Percentiles rank a stretch among this genome's conserved stretches.
Evolutionary conservation across 35 echinoderm and acorn worm species (phyloP).

Genomic region (Diadema setosum): DNA sequence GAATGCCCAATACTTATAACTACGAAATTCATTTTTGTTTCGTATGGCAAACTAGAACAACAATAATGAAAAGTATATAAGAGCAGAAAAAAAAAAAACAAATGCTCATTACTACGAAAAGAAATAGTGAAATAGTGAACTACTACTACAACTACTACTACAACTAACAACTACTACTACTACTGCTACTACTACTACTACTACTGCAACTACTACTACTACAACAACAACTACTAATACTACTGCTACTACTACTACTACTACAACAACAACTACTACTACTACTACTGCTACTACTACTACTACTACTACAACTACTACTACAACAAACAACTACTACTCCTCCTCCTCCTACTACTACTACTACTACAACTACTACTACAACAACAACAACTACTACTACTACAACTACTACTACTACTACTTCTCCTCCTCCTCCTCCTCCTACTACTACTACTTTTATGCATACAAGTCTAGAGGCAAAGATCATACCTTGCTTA

Average conservation of each 20-base stretch:
- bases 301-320: conserved; percentile 10
- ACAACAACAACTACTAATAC: not conserved
- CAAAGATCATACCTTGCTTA: no score
- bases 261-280: not conserved
- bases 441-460: not conserved
- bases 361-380: conserved; percentile 4
- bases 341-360: not conserved
- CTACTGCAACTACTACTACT: not conserved
- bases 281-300: conserved; percentile 10
- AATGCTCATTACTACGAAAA: no score
- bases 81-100: no score
- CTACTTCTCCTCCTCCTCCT: not conserved
- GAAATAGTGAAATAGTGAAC: no score
- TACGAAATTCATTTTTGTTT: no score
- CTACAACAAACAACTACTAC: not conserved
- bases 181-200: not conserved
- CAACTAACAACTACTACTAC: not conserved
- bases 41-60: no score
- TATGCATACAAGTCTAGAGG: not conserved
- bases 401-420: not conserved
- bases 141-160: not conserved
- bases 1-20: no score
- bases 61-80: no score
- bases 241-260: conserved; percentile 6
- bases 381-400: not conserved